These are phyloP conservation scores for Penelope pileata DNA, from an alignment of 2,113 vertebrate species.

Conservation along the genomic window DNA sequence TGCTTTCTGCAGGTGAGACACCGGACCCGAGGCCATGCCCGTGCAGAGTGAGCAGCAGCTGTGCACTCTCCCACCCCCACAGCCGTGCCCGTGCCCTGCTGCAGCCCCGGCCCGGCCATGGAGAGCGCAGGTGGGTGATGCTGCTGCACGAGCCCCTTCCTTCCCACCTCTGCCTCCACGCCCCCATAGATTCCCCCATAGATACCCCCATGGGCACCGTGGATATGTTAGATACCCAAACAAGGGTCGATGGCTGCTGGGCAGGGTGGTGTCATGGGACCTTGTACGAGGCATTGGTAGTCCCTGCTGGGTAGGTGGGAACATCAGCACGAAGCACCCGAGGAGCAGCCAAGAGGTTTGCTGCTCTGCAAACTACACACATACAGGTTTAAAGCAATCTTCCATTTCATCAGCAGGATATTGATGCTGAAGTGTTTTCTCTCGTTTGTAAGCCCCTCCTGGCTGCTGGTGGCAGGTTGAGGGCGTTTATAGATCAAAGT, in stretches of 20 bases:
- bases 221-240: too few relatives aligned
- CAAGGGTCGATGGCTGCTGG: rapidly evolving
- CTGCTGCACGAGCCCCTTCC: too few relatives aligned
- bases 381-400: not conserved
- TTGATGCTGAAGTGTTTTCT: not conserved
- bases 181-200: rapidly evolving
- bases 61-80: rapidly evolving
- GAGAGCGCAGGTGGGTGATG: constrained; percentile 52
- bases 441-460: not conserved
- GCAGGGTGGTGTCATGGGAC: not conserved
- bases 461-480: not conserved
- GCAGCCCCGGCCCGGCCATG: constrained; percentile 11
- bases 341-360: not conserved
- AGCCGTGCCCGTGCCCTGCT: not conserved
- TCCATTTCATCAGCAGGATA: not conserved
- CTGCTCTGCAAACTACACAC: not conserved
- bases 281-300: not conserved
- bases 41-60: not conserved
- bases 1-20: not conserved
- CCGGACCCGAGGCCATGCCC: constrained; percentile 32
- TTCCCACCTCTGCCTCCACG: too few relatives aligned
- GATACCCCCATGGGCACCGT: too few relatives aligned
- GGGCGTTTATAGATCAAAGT: constrained; percentile 56
- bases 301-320: not conserved
- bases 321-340: rapidly evolving